Percentiles rank a stretch among this genome's conserved stretches.
Conservation (phyloP, 2,888 invertebrate genomes). For the Dorcus parallelipipedus region DNA sequence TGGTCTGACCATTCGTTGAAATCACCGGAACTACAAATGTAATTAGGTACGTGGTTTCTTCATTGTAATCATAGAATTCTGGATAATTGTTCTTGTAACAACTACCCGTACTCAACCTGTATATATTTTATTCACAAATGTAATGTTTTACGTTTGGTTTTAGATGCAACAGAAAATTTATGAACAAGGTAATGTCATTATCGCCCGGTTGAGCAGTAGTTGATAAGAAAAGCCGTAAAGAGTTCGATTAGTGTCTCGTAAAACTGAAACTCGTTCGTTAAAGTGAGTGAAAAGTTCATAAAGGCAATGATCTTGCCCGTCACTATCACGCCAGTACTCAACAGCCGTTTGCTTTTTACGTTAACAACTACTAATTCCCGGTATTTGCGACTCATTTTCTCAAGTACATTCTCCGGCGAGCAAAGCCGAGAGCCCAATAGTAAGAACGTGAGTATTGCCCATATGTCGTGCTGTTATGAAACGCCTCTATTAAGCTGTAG, state of each 20-base stretch:
- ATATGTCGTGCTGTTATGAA: background rate
- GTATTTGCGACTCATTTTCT: slow-evolving; percentile 3
- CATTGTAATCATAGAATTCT: no score
- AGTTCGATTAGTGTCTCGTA: slow-evolving; percentile 17
- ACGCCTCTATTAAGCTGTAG: background rate
- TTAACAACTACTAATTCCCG: slow-evolving; percentile 1
- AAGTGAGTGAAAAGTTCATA: slow-evolving; percentile 28
- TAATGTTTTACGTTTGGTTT: no score
- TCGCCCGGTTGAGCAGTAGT: no score
- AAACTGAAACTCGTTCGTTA: slow-evolving; percentile 22
- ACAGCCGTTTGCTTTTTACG: slow-evolving; percentile 4
- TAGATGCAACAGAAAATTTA: no score
- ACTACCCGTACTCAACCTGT: no score
- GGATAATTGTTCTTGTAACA: no score
- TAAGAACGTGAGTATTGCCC: slow-evolving; percentile 11
- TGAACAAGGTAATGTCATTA: no score
- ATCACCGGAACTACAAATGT: no score
- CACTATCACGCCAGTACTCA: slow-evolving; percentile 14
- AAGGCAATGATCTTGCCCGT: slow-evolving; percentile 28
- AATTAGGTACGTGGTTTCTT: no score
- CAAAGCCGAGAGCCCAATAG: slow-evolving; percentile 10
- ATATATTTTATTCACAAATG: no score
- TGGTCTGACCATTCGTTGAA: no score
- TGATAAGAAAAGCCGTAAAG: slow-evolving; percentile 12
- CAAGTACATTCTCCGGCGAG: slow-evolving; percentile 5